Conservation (phyloP, 1,140 invertebrate genomes). For the Protaetia brevitarsis region DNA sequence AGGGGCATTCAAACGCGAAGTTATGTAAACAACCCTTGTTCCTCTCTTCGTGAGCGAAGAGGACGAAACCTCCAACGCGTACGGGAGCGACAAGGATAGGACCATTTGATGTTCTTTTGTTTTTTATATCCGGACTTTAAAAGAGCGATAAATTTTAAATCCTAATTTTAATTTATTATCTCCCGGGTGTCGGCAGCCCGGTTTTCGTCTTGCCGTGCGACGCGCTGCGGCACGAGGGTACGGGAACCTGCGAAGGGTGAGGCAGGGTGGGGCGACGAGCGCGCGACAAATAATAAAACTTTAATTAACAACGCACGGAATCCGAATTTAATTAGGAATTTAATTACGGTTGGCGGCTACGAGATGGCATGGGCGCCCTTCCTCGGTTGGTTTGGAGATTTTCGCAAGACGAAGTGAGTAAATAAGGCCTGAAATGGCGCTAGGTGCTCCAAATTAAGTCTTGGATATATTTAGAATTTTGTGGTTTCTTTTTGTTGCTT, state of each 20-base stretch:
- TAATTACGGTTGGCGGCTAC: not conserved
- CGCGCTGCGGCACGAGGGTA: not conserved
- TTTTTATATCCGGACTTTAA: too few relatives aligned
- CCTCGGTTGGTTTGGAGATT: too few relatives aligned
- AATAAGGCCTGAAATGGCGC: too few relatives aligned
- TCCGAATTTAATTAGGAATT: conserved; percentile 14
- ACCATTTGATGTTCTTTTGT: too few relatives aligned
- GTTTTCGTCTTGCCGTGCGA: not conserved
- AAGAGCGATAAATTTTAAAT: not conserved
- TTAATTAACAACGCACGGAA: conserved; percentile 15
- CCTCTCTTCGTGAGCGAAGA: not conserved
- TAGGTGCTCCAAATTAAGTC: too few relatives aligned
- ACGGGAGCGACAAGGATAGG: not conserved
- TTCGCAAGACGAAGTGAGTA: too few relatives aligned
- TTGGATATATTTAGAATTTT: too few relatives aligned
- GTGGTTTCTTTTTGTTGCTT: too few relatives aligned
- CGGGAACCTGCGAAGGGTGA: not conserved
- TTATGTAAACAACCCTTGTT: too few relatives aligned
- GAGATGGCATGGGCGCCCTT: too few relatives aligned
- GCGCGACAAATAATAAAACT: conserved; percentile 12
- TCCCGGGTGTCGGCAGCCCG: not conserved
- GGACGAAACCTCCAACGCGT: not conserved
- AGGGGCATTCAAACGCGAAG: too few relatives aligned
- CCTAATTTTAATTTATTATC: not conserved
- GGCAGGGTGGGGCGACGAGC: not conserved